Base-by-base conservation (phyloP, 2,888 invertebrate species). In the Acleris sparsana region DNA sequence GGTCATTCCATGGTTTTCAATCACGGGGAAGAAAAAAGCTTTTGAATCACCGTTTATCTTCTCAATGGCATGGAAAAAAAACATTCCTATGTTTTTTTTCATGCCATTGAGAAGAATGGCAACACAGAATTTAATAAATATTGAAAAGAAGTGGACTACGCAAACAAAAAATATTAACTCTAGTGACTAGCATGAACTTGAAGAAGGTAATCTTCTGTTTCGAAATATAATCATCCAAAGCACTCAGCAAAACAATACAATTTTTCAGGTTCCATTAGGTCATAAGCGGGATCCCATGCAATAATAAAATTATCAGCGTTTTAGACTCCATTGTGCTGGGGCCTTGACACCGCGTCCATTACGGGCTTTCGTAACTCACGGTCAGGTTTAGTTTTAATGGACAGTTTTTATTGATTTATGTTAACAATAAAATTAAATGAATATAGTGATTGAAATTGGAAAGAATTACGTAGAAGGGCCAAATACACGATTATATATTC, bases 281-380 rank as follows among this genome's bases (percentile, higher is more conserved):
- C 59, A 67, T 39, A 64, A 49, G 57, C 59, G 39, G 55, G 66
- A 62, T 61, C 53, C 67, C 72, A 46, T 46, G 46, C 46, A 69
- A 68, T 69, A 67, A 71, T 68, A 69, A 69, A 71, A 68, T 67
- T 68, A 70, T 64, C 64, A 25, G 61, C 60, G 43, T 39, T 80
- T 82, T 73, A 73, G 74, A 65, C 58, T 65, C 57, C 71, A 73
- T 73, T 70, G 72, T 71, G 57, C 57, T 55, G 72, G 58, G 69
- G 73, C 90, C 90, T 84, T 89, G 90, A 89, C 89, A 88, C 74
- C 80, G 73, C 72, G 73, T 67, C 72, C 76, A 78, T 77, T 80
- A 77, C 75, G 73, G 77, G 81, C 84, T 88, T 87, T 88, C 86
- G 78, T 76, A 81, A 83, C 76, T 84, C 87, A 86, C 69, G 87